Base-by-base conservation (phyloP, 2,888 invertebrate genomes). In the Catonia carolina region DNA sequence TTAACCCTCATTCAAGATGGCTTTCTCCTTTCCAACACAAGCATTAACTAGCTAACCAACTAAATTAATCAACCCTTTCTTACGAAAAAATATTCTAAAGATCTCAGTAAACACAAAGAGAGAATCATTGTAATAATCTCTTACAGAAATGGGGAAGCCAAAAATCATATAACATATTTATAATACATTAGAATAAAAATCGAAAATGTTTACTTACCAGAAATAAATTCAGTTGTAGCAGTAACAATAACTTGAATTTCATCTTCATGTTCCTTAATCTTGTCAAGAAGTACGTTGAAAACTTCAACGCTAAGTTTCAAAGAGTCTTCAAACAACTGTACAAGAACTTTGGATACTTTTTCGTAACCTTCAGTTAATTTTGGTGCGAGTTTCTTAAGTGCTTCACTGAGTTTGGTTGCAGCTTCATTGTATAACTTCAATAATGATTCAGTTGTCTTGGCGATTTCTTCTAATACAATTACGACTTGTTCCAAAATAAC, bases 191-290 rank as follows among this genome's bases (percentile, higher is more conserved):
- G n/a, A n/a, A n/a, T n/a, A n/a, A n/a, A n/a, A n/a, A n/a, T n/a
- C n/a, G n/a, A n/a, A n/a, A n/a, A n/a, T n/a, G n/a, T n/a, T 2
- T 15, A 35, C 10, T 53, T 50, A 63, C 63, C 63, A 35, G 58
- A 58, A 15, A 60, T 48, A 49, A 60, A 61, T 23, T 60, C 62
- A 4, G 61, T 51, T 18, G 60, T 42, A 6, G 58, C 45, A 36
- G 53, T 39, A 12, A 58, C 31, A 2, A 84, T 67, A 62, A 83
- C 80, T 60, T 84, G 78, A 1, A 86, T 72, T 64, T 85, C 84
- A 12, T 78, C 78, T 70, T 83, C 81, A 69, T 85, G 81, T 56
- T 79, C 77, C 63, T 85, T 83, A 54, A 82, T 70, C 68, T 84
- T 73, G 64, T 79, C 76, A 0, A 77, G 63, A 61, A 79, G 74